Percentiles rank a stretch among this genome's conserved stretches.
Conservation (phyloP, 2,888 invertebrate genomes). For the Smittia sp. region DNA sequence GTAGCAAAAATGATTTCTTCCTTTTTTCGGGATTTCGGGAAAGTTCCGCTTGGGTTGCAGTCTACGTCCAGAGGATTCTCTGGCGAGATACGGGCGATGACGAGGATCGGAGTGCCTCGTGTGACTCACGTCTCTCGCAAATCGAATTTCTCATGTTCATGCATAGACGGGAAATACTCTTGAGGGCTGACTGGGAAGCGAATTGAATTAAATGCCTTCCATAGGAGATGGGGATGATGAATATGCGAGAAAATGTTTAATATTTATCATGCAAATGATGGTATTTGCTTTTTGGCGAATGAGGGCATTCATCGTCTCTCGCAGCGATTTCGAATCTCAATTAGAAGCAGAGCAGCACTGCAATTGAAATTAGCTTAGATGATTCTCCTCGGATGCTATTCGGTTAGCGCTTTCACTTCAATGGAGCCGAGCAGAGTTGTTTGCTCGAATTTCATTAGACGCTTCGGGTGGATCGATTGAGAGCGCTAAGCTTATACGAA, state of each 20-base stretch:
- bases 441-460: too few species aligned
- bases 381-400: too few species aligned
- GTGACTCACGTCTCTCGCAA: slow-evolving; percentile 19
- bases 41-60: neutral
- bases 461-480: too few species aligned
- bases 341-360: too few species aligned
- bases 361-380: too few species aligned
- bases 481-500: too few species aligned
- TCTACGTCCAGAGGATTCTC: neutral
- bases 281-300: too few species aligned
- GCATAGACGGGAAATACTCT: neutral
- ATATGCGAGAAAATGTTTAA: neutral
- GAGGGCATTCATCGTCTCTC: too few species aligned
- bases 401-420: too few species aligned
- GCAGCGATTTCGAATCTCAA: too few species aligned
- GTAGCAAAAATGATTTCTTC: neutral
- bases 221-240: neutral
- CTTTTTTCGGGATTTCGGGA: neutral
- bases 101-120: neutral
- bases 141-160: slow-evolving; percentile 14
- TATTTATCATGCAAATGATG: too few species aligned
- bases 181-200: neutral
- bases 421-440: too few species aligned
- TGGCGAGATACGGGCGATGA: slow-evolving; percentile 6
- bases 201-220: neutral